Evolutionary conservation across 2,888 invertebrate genomes (phyloP).

Genomic region (Drosophila infuscata): DNA sequence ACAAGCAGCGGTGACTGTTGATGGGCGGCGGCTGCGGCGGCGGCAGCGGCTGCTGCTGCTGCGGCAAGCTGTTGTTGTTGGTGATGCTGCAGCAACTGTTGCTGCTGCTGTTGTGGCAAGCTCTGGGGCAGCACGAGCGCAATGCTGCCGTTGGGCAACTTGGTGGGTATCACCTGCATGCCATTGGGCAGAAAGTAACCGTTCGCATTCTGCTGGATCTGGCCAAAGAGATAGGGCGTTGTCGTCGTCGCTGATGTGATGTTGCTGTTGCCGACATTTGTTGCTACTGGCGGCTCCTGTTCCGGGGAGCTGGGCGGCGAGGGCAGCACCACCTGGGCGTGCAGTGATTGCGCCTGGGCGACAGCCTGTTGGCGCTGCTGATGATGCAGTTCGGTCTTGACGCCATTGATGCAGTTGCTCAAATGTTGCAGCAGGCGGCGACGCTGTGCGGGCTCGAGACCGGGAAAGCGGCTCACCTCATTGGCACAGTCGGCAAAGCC

Average conservation of each 20-base stretch:
- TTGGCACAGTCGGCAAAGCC: slow-evolving; percentile 96
- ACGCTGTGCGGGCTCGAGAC: slow-evolving; percentile 90
- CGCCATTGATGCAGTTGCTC: slow-evolving; percentile 88
- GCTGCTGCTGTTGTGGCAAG: slow-evolving; percentile 87
- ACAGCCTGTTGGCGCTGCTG: slow-evolving; percentile 81
- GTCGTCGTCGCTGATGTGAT: slow-evolving; percentile 39
- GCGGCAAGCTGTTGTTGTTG: slow-evolving; percentile 84
- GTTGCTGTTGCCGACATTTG: slow-evolving; percentile 53
- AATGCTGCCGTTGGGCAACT: slow-evolving; percentile 93
- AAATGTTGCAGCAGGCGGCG: slow-evolving; percentile 91
- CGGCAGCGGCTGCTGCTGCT: slow-evolving; percentile 85
- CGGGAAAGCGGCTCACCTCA: slow-evolving; percentile 91
- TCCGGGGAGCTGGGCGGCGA: slow-evolving; percentile 84
- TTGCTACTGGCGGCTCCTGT: slow-evolving; percentile 79
- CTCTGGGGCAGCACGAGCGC: slow-evolving; percentile 91
- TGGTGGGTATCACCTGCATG: slow-evolving; percentile 92
- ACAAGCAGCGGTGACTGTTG: slow-evolving; percentile 88
- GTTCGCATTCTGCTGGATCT: slow-evolving; percentile 85
- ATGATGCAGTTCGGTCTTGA: slow-evolving; percentile 83
- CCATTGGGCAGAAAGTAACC: slow-evolving; percentile 89
- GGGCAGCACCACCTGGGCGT: slow-evolving; percentile 87
- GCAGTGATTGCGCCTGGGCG: slow-evolving; percentile 82
- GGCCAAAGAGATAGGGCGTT: slow-evolving; percentile 72
- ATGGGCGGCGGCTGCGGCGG: slow-evolving; percentile 72
- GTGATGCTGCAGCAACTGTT: slow-evolving; percentile 83